Evolutionary conservation across 2,113 vertebrate genomes (phyloP).

Genomic region (Hipposideros armiger): DNA sequence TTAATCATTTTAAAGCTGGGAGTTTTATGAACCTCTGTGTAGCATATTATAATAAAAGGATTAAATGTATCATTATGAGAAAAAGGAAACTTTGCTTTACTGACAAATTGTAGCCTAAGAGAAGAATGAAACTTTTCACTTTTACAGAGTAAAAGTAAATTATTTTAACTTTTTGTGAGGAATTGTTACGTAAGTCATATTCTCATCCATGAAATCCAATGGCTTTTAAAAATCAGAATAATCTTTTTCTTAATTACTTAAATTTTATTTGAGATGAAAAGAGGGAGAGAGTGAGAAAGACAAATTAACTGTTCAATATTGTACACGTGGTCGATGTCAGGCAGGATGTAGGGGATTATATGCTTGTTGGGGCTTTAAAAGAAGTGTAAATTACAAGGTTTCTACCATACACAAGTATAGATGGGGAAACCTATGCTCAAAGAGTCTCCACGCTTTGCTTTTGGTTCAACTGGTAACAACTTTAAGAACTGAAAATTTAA

Average conservation of each 20-base stretch:
- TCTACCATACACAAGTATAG: rapidly evolving
- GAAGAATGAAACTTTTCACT: neutral
- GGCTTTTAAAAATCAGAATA: neutral
- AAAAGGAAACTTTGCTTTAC: conserved; percentile 17
- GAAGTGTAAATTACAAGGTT: neutral
- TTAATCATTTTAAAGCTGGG: conserved; percentile 63
- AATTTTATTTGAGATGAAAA: neutral
- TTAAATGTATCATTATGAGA: conserved; percentile 41
- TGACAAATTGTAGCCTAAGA: conserved; percentile 32
- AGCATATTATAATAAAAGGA: conserved; percentile 57
- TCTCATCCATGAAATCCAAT: neutral
- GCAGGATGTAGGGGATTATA: rapidly evolving
- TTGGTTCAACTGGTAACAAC: neutral
- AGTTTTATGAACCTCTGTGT: conserved; percentile 63
- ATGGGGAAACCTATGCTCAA: neutral
- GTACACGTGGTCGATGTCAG: rapidly evolving
- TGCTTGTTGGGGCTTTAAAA: rapidly evolving
- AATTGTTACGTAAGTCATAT: neutral
- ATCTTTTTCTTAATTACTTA: neutral
- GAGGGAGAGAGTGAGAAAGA: too few relatives aligned
- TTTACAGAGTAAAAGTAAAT: conserved; percentile 31
- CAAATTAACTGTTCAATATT: too few relatives aligned
- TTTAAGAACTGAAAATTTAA: neutral
- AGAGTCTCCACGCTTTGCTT: neutral
- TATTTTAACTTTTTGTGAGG: conserved; percentile 7